These are phyloP conservation scores for Cephus pygmeus DNA, from an alignment of 2,888 invertebrate species.

Conservation along the genomic window DNA sequence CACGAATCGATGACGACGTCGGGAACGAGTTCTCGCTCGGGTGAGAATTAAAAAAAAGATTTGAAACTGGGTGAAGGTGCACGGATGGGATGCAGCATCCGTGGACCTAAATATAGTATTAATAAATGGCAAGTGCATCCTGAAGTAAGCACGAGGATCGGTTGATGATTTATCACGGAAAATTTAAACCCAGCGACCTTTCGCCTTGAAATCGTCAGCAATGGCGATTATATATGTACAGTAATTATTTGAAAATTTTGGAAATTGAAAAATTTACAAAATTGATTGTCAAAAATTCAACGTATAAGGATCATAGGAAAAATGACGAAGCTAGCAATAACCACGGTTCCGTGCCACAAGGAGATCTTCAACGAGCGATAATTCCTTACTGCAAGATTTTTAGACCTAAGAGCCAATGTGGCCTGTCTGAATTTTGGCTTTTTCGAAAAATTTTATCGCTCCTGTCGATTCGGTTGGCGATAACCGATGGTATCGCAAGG, in stretches of 20 bases:
- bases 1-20: not conserved
- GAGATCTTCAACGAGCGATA: not conserved
- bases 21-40: not conserved
- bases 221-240: not conserved
- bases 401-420: no score
- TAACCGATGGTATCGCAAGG: no score
- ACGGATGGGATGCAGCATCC: not conserved
- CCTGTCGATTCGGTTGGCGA: no score
- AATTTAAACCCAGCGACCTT: not conserved
- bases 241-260: no score
- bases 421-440: no score
- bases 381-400: not conserved
- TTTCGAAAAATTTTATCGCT: not conserved
- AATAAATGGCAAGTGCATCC: not conserved
- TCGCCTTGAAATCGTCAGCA: not conserved
- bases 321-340: not conserved
- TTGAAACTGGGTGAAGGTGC: not conserved
- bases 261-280: not conserved
- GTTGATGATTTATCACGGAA: not conserved
- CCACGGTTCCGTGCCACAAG: not conserved
- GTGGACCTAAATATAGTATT: not conserved
- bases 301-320: not conserved
- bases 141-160: not conserved
- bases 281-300: no score
- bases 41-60: not conserved